These are phyloP conservation scores for Himalopsyche japonica DNA, from an alignment of 2,888 invertebrate species.

Conservation along the genomic window DNA sequence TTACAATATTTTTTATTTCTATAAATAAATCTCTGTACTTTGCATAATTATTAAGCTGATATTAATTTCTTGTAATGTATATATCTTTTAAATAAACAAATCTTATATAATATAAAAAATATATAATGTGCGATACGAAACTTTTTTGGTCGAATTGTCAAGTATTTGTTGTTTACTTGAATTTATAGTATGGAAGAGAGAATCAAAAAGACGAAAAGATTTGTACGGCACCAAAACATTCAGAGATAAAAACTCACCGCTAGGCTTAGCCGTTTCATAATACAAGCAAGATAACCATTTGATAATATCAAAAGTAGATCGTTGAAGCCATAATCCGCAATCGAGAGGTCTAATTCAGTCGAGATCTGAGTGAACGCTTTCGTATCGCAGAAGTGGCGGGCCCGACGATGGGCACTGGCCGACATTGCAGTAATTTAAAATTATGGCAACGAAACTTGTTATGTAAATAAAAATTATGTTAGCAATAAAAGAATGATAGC, in stretches of 20 bases:
- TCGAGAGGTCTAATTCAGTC: neutral
- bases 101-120: no score
- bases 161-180: no score
- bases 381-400: neutral
- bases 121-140: no score
- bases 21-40: no score
- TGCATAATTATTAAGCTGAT: no score
- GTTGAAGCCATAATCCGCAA: neutral
- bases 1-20: no score
- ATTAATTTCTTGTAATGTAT: no score
- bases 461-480: slow-evolving; percentile 25
- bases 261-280: neutral
- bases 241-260: neutral
- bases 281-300: neutral
- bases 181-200: no score
- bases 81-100: no score
- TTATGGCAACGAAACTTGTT: slow-evolving; percentile 21
- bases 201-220: no score
- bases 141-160: no score
- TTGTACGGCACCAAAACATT: neutral
- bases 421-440: slow-evolving; percentile 12
- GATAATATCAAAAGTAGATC: neutral
- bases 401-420: neutral
- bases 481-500: neutral
- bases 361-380: neutral